Base-by-base conservation (phyloP, 2,888 invertebrate genomes). In the Dynastes hyllus region DNA sequence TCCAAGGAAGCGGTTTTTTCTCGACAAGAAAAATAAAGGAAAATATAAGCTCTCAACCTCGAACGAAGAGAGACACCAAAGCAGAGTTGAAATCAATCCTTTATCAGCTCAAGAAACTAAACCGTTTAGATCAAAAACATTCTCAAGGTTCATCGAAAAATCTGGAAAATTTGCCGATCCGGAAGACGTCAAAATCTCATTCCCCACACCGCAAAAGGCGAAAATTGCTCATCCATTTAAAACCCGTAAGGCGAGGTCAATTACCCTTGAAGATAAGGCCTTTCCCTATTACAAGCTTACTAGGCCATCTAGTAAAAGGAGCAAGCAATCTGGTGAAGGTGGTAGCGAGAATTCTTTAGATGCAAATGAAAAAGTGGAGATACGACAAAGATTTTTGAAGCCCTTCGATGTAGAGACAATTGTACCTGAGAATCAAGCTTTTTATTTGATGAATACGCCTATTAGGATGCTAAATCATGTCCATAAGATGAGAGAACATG, bases 401-500 rank as follows among this genome's bases (percentile, higher is more conserved):
- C 81, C 81, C 2, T 73, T 81, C 11, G 79, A 83, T 78, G 79
- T 79, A 76, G 82, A 83, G 32, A 83, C 81, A 69, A 79, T 84
- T 4, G 32, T 84, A 1, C 86, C 87, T 0, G 84, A 86, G 69
- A 85, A 86, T 53, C 88, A 88, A 0, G 80, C 88, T 4, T 84
- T 86, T 32, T 84, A 86, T 70, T 76, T 88, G 6, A 67, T 88
- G 6, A 86, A 86, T 32, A 83, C 87, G 1, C 89, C 89, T 0
- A 82, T 88, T 22, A 83, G 85, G 70, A 82, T 87, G 65, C 71
- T 88, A 13, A 84, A 84, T 65, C 85, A 87, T 61, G 84, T 88
- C 27, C 84, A 87, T 58, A 83, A 84, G 50, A 66, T 87, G 4
- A 83, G 83, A 37, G 82, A 85, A 55, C 85, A 87, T 27, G 80